Evolutionary conservation across 2,797 vertebrate species (phyloP).

Genomic region (Liasis olivaceus): DNA sequence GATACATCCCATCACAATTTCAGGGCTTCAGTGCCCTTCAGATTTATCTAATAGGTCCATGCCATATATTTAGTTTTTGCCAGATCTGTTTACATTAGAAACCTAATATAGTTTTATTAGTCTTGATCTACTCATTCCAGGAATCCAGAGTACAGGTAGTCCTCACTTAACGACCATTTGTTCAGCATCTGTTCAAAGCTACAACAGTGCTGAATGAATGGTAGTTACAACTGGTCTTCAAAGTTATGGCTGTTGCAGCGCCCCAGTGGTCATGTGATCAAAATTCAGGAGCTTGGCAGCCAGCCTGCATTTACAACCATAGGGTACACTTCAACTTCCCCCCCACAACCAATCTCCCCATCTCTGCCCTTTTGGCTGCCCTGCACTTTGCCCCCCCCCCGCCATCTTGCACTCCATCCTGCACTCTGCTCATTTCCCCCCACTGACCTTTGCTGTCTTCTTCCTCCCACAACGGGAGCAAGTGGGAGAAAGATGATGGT

Average conservation of each 20-base stretch:
- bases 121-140: background rate
- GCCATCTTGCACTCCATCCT: background rate
- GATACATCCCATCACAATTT: background rate
- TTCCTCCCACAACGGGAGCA: background rate
- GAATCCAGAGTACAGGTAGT: background rate
- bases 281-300: background rate
- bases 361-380: background rate
- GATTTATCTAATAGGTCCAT: background rate
- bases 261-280: background rate
- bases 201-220: background rate
- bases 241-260: background rate
- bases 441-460: background rate
- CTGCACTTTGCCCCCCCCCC: background rate
- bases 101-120: background rate
- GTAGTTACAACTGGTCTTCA: background rate
- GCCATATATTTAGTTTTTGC: background rate
- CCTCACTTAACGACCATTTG: too few relatives aligned
- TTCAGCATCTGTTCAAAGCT: too few relatives aligned
- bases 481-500: background rate
- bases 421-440: too few relatives aligned
- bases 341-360: background rate
- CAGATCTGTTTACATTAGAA: background rate
- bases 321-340: background rate
- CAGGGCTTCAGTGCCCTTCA: background rate
- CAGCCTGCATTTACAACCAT: background rate